Conservation (phyloP, 2,888 invertebrate genomes). For the Sabatieria punctata region DNA sequence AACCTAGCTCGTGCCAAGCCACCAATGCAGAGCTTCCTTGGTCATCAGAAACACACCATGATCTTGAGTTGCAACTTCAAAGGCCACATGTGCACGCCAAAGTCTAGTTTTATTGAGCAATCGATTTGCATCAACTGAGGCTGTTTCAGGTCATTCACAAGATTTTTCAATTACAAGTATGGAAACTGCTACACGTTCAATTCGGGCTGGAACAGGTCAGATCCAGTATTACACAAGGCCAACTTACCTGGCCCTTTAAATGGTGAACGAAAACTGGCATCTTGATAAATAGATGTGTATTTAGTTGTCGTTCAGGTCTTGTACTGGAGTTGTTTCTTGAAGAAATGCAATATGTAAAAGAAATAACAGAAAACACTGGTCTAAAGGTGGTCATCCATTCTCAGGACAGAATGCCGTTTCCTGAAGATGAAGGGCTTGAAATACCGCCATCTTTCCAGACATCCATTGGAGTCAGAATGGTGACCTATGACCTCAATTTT, state of each 20-base stretch:
- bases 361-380: neutral
- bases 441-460: neutral
- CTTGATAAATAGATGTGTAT: neutral
- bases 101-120: neutral
- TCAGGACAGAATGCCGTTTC: neutral
- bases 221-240: neutral
- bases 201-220: neutral
- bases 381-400: neutral
- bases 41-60: neutral
- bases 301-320: neutral
- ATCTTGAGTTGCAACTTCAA: neutral
- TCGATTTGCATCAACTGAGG: neutral
- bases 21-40: neutral
- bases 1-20: neutral
- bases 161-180: neutral
- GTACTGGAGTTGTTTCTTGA: neutral
- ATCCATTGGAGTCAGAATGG: neutral
- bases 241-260: neutral
- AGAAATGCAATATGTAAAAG: neutral
- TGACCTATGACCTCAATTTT: neutral
- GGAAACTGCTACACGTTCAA: conserved; percentile 2
- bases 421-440: neutral
- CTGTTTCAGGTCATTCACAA: neutral
- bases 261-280: neutral
- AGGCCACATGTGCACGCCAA: neutral